Evolutionary conservation across 2,888 invertebrate genomes (phyloP).

Genomic region (Drosophila conformis): DNA sequence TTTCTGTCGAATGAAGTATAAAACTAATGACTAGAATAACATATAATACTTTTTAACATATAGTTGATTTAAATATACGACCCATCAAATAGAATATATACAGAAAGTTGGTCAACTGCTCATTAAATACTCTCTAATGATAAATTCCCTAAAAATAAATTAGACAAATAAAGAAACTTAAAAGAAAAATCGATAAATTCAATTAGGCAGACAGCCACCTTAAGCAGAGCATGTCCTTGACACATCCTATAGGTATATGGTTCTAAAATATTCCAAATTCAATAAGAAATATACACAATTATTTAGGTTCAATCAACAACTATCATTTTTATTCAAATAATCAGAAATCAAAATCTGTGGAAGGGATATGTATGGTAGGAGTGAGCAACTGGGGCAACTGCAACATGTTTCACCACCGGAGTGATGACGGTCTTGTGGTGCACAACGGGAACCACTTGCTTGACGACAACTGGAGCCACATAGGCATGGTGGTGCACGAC

Average conservation of each 20-base stretch:
- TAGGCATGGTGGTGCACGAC: not conserved
- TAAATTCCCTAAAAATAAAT: too few relatives aligned
- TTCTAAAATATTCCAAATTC: not conserved
- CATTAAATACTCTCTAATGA: not conserved
- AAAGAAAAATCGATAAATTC: not conserved
- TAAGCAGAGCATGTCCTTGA: not conserved
- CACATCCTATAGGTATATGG: not conserved
- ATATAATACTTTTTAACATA: not conserved
- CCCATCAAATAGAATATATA: not conserved
- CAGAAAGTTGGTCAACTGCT: not conserved
- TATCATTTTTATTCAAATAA: not conserved
- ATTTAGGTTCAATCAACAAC: not conserved
- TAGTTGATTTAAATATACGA: too few relatives aligned
- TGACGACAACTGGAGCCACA: not conserved
- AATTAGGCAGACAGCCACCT: not conserved
- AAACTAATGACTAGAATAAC: not conserved
- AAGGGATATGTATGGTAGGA: not conserved
- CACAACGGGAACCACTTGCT: not conserved
- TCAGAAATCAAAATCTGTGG: not conserved
- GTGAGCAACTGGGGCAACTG: not conserved
- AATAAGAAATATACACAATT: not conserved
- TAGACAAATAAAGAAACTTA: not conserved
- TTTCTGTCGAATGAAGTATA: not conserved
- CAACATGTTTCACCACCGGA: conserved; percentile 2
- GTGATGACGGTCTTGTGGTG: not conserved